phyloP scores from a whole-genome alignment of 2,113 vertebrate species.

The Lepidothrix coronata region DNA sequence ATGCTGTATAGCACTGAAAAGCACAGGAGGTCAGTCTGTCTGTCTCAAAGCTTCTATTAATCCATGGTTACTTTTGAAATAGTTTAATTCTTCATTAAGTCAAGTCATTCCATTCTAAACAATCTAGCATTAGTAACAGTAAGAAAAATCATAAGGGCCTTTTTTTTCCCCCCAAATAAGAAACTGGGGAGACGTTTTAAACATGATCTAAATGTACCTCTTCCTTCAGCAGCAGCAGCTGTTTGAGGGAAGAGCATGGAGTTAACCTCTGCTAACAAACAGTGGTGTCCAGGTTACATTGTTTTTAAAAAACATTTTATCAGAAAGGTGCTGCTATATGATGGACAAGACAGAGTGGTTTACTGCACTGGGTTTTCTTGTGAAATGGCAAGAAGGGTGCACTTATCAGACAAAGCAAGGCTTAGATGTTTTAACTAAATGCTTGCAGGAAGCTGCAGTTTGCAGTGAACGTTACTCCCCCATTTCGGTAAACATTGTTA shows the following conservation, averaged over 20 bases:
- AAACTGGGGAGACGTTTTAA: constrained; percentile 39
- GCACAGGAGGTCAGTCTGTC: constrained; percentile 74
- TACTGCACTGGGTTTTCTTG: neutral
- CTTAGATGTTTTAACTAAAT: neutral
- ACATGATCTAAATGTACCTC: neutral
- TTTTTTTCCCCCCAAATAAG: neutral
- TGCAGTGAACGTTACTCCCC: constrained; percentile 32
- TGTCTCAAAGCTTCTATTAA: constrained; percentile 68
- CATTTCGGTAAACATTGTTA: constrained; percentile 42
- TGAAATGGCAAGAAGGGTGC: neutral
- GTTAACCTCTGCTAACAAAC: neutral
- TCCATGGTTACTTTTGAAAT: constrained; percentile 23
- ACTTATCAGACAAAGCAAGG: neutral
- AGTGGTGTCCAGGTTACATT: neutral
- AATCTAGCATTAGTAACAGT: neutral
- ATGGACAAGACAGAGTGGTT: neutral
- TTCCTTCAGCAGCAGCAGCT: constrained; percentile 22
- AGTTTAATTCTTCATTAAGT: constrained; percentile 28
- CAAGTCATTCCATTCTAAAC: constrained; percentile 35
- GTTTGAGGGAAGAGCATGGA: neutral
- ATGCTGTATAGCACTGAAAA: constrained; percentile 73
- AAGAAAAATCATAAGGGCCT: neutral
- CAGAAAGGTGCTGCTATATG: neutral
- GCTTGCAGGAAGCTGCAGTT: constrained; percentile 23
- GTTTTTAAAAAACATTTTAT: neutral